Base-by-base conservation (phyloP, 1,140 invertebrate species). In the Tachypleus tridentatus region DNA sequence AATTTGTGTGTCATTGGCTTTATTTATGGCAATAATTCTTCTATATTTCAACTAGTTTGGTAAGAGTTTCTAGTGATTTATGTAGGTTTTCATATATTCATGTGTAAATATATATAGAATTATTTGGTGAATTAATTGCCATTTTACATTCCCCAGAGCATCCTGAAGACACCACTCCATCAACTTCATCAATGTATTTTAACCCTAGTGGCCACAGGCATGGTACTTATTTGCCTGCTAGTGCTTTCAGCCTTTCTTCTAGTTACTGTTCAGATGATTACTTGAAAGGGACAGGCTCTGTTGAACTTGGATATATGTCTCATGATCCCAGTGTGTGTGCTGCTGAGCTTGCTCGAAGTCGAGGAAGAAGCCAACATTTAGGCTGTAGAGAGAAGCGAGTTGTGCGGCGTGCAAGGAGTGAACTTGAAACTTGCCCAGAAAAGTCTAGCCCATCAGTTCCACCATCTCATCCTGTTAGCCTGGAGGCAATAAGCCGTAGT, bases 391-490 rank as follows among this genome's bases (percentile, higher is more conserved):
- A 69, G n/a, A 62, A 68, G 65, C 47, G 70, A 62, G 54, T 64
- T 47, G 69, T 70, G 7, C 54, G 71, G 10, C 58, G 71, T 49
- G 71, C 71, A n/a, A 66, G 67, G n/a, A 71, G 70, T 66, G 71
- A 72, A 49, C 51, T 72, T 9, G 71, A 72, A 60, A 71, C 70
- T 47, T 69, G 64, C 56, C 69, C 66, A 4, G 64, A 65, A 49
- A 67, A 69, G 53, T 64, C 65, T n/a, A 66, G 63, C 57, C 69
- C 67, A n/a, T 64, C 64, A 52, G 60, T 71, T n/a, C 71, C 71
- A 53, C 74, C 72, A 48, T 74, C 70, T 9, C 70, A 75, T 70
- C 72, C 73, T 49, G 73, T 74, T 49, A 74, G 74, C 57, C 62
- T 73, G 57, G 73, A 75, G 67, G 64, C 68, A 58, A 74, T 74